Percentiles rank a stretch among this genome's conserved stretches.
These are phyloP conservation scores for Scaptodrosophila latifasciaeformis DNA, from an alignment of 2,888 invertebrate genomes.

Conservation along the genomic window DNA sequence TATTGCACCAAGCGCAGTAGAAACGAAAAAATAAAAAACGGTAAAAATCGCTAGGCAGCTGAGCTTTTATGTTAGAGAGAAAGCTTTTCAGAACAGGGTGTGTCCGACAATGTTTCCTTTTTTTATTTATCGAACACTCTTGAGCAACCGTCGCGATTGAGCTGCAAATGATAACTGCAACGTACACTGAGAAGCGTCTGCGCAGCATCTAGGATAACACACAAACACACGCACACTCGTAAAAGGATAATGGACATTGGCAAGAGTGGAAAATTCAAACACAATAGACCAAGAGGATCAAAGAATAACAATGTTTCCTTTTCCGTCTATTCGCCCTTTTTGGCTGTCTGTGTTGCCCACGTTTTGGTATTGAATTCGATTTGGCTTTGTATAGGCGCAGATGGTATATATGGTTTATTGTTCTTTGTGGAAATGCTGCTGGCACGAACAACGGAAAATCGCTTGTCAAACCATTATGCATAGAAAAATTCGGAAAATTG, in stretches of 20 bases:
- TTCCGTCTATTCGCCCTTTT: constrained; percentile 1
- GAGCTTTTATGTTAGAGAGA: neutral
- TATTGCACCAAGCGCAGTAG: constrained; percentile 2
- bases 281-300: constrained; percentile 49
- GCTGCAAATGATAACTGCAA: constrained; percentile 44
- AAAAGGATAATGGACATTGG: constrained; percentile 49
- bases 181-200: too few species aligned
- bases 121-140: neutral
- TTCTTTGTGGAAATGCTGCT: neutral
- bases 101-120: neutral
- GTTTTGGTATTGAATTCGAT: constrained; percentile 1
- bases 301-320: constrained; percentile 5
- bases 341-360: too few species aligned
- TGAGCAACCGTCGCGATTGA: constrained; percentile 44
- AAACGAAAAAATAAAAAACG: neutral
- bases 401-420: constrained; percentile 32
- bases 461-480: constrained; percentile 33
- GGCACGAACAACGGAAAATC: constrained; percentile 23
- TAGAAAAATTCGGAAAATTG: constrained; percentile 48
- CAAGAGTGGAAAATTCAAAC: constrained; percentile 57
- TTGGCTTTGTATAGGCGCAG: constrained; percentile 40
- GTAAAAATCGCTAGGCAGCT: neutral
- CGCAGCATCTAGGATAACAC: too few species aligned
- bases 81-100: too few species aligned
- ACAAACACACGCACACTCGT: constrained; percentile 15